Evolutionary conservation across 2,797 vertebrate genomes (phyloP), one percentile per base, ranked within the genome.

Genomic region (Alfaro cultratus): DNA sequence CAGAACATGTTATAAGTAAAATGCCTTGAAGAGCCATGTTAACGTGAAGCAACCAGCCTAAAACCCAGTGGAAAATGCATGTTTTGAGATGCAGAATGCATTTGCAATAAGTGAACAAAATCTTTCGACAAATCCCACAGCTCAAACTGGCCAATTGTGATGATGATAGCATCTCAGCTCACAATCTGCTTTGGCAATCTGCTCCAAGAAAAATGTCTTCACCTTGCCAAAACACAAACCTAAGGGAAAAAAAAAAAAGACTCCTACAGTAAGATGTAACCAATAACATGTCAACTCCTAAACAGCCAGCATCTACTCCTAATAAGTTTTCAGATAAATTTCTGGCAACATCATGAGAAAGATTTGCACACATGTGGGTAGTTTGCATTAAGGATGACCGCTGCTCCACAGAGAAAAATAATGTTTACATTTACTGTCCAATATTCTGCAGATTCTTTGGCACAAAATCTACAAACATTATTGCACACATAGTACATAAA

Each of bases 121-220:
- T 93, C 89, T 91, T 90, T 87, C 74, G 77, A 93, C 92, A 93
- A 93, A 94, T 93, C 88, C 79, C 77, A 80, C 77, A 87, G 80
- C 84, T 83, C 74, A 85, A 79, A 86, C 80, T 83, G 74, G 84
- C 90, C 89, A 93, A 89, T 91, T 92, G 84, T 88, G 88, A 88
- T 78, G 88, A 88, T 78, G 91, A 85, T 73, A 86, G 88, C 89
- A 87, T 89, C 89, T 84, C 75, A 45, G 91, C 85, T 87, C 86
- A 68, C 93, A 95, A 92, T 94, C 94, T 95, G 94, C 80, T 93
- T 80, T 55, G 84, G 80, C 90, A 95, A 93, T 93, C 93, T 94
- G 95, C 89, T 92, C 73, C 67, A 34, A 41, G 51, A 82, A 77
- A 82, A 76, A 76, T 23, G 26, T 79, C 71, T 79, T 90, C 79